phyloP scores from a whole-genome alignment of 2,797 vertebrate genomes.

The Epinephelus malabaricus region DNA sequence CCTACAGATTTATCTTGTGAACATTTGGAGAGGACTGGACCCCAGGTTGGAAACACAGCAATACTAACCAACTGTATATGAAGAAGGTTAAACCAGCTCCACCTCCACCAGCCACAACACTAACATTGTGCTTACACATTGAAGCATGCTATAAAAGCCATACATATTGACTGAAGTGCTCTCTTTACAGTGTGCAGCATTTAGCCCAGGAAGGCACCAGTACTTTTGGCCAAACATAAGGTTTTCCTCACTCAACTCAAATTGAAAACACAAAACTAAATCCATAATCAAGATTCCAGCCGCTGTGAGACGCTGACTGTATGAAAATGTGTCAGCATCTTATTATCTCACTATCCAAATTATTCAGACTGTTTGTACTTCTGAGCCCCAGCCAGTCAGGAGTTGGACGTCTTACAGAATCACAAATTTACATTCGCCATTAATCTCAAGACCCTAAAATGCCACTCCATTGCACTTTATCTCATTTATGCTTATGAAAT shows the following conservation, averaged over 20 bases:
- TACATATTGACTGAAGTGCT: neutral
- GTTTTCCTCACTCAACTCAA: neutral
- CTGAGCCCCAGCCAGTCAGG: constrained; percentile 57
- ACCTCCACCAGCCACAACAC: neutral
- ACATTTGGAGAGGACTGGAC: too few species aligned
- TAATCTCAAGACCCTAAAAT: constrained; percentile 77
- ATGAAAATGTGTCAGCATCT: constrained; percentile 41
- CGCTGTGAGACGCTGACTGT: neutral
- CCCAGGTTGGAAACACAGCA: too few species aligned
- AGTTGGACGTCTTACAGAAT: constrained; percentile 57
- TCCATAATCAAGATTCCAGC: constrained; percentile 15
- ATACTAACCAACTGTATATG: too few species aligned
- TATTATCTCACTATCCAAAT: constrained; percentile 34
- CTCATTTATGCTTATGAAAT: constrained; percentile 76
- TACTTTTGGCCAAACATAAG: neutral
- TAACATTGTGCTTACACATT: neutral
- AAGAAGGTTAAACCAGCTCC: too few species aligned
- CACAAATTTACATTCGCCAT: constrained; percentile 71
- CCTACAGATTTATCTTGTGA: too few species aligned
- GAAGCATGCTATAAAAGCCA: neutral
- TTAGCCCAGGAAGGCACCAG: neutral
- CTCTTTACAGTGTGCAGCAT: neutral
- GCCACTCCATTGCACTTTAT: constrained; percentile 74
- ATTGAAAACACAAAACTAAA: constrained; percentile 10
- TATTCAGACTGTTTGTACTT: constrained; percentile 52